Evolutionary conservation across 1,140 invertebrate species (phyloP).

Genomic region (Gyrodactylus salaris): DNA sequence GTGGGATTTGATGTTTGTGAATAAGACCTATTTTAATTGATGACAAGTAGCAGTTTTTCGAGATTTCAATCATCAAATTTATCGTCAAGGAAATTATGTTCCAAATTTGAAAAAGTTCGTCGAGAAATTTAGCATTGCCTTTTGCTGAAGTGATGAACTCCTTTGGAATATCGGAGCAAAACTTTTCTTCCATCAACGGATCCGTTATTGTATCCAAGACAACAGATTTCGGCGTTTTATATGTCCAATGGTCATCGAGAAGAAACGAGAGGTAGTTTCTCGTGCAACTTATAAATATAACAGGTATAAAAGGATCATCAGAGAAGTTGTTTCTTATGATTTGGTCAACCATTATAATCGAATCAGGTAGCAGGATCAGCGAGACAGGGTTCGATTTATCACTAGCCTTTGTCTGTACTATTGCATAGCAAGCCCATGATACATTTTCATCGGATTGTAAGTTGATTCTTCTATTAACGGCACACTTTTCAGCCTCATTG

Average conservation of each 20-base stretch:
- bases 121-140: not conserved
- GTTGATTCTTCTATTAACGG: not conserved
- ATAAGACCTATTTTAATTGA: not conserved
- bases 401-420: not conserved
- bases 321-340: not conserved
- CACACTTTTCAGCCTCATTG: not conserved
- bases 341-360: not conserved
- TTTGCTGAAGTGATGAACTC: not conserved
- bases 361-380: not conserved
- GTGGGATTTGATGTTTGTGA: no score
- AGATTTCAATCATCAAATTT: not conserved
- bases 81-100: not conserved
- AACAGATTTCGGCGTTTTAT: not conserved
- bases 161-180: not conserved
- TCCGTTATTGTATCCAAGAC: not conserved
- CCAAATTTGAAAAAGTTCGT: not conserved
- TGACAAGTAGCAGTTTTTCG: not conserved
- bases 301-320: no score
- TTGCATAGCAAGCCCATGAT: not conserved
- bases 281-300: not conserved
- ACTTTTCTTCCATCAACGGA: not conserved
- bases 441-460: not conserved
- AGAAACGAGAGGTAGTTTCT: not conserved
- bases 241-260: not conserved
- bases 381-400: not conserved